Evolutionary conservation across 2,113 vertebrate genomes (phyloP).

Genomic region (Ibidorhyncha struthersii): DNA sequence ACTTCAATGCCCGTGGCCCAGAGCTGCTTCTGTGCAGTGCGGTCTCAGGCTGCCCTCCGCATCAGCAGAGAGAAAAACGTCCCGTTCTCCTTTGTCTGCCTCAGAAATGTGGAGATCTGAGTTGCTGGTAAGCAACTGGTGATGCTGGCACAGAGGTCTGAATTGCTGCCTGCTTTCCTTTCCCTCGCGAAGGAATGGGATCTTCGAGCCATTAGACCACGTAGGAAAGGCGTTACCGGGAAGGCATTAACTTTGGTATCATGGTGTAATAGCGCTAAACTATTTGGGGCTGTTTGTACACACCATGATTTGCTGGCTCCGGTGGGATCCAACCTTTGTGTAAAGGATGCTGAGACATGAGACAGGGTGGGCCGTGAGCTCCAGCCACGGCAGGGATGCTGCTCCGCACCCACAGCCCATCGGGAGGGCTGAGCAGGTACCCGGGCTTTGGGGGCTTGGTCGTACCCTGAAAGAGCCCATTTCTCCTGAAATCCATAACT

Average conservation of each 20-base stretch:
- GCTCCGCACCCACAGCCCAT: accelerated
- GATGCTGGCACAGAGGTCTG: neutral
- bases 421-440: neutral
- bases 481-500: accelerated
- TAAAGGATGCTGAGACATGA: neutral
- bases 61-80: accelerated
- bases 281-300: neutral
- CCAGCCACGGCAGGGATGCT: accelerated
- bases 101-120: accelerated
- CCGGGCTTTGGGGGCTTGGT: neutral
- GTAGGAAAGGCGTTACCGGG: accelerated
- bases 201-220: accelerated
- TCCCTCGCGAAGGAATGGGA: neutral
- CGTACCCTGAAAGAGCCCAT: accelerated
- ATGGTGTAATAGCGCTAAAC: accelerated
- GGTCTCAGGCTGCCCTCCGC: neutral
- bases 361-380: neutral
- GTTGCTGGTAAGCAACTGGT: neutral
- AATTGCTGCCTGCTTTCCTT: neutral
- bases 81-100: neutral
- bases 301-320: accelerated
- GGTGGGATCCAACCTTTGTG: accelerated
- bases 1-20: accelerated
- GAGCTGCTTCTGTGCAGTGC: neutral
- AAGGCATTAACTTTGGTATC: accelerated